Percentiles rank a stretch among this genome's conserved stretches.
These are phyloP conservation scores for Natrix natrix DNA, from an alignment of 2,797 vertebrate species.

Conservation along the genomic window DNA sequence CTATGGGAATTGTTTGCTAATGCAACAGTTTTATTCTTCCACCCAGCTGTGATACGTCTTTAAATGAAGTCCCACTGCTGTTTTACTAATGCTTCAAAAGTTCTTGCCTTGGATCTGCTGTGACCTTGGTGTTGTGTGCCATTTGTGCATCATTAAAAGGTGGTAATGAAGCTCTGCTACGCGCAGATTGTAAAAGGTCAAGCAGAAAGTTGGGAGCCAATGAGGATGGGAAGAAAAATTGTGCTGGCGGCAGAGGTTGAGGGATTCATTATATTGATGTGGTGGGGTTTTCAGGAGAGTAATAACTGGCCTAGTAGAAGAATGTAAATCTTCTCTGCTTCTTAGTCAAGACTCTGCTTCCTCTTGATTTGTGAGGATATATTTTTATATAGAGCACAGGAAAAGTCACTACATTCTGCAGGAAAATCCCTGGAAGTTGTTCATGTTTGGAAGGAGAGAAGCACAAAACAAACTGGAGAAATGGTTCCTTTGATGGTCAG, in stretches of 20 bases:
- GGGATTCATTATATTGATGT: slow-evolving; percentile 82
- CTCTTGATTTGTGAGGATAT: slow-evolving; percentile 80
- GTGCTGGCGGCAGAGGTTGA: slow-evolving; percentile 76
- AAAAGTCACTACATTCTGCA: slow-evolving; percentile 75
- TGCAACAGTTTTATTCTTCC: slow-evolving; percentile 30
- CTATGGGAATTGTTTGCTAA: neutral
- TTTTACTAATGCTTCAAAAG: slow-evolving; percentile 62
- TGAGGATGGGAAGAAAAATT: slow-evolving; percentile 80
- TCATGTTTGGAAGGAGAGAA: slow-evolving; percentile 65
- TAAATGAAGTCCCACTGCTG: slow-evolving; percentile 50
- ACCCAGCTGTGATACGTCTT: slow-evolving; percentile 35
- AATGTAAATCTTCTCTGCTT: slow-evolving; percentile 82
- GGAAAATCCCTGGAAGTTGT: slow-evolving; percentile 70
- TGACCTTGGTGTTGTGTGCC: slow-evolving; percentile 79
- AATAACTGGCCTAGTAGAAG: slow-evolving; percentile 80
- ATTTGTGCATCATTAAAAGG: slow-evolving; percentile 82
- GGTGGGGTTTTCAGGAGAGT: slow-evolving; percentile 78
- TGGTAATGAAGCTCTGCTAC: slow-evolving; percentile 78
- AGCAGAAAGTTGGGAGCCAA: slow-evolving; percentile 80
- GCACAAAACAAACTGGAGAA: slow-evolving; percentile 50
- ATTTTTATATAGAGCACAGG: slow-evolving; percentile 76
- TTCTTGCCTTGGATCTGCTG: slow-evolving; percentile 62
- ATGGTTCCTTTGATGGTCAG: slow-evolving; percentile 33
- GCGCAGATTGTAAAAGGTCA: slow-evolving; percentile 81
- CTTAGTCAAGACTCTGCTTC: slow-evolving; percentile 74